Conservation (phyloP, 2,888 invertebrate genomes). For the Drosophila prolongata region DNA sequence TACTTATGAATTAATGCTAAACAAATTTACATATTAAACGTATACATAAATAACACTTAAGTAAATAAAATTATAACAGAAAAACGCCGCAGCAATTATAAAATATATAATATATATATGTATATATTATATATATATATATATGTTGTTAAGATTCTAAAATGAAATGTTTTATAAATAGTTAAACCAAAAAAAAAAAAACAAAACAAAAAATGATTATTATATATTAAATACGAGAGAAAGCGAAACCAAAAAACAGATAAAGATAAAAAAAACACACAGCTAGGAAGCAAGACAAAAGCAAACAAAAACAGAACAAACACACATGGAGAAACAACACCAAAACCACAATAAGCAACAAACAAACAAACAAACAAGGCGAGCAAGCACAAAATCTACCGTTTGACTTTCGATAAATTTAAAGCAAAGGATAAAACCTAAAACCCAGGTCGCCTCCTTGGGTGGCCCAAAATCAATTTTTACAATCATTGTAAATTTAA, state of each 20-base stretch:
- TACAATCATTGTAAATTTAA: constrained; percentile 63
- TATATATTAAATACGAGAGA: constrained; percentile 66
- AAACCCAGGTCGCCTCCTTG: neutral
- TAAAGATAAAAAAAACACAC: constrained; percentile 50
- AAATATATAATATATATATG: constrained; percentile 46
- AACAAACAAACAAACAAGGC: constrained; percentile 32
- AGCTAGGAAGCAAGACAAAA: constrained; percentile 40
- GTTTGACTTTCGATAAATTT: constrained; percentile 56
- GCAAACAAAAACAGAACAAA: constrained; percentile 51
- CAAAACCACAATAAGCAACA: constrained; percentile 24
- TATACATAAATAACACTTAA: constrained; percentile 42
- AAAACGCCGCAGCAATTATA: constrained; percentile 69
- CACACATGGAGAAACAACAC: constrained; percentile 48
- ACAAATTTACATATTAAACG: constrained; percentile 45
- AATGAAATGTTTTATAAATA: constrained; percentile 82
- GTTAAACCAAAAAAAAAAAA: constrained; percentile 74
- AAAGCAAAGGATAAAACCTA: constrained; percentile 12
- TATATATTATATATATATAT: constrained; percentile 49
- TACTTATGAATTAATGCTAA: constrained; percentile 49
- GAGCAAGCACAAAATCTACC: constrained; percentile 66
- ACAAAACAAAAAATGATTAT: constrained; percentile 59
- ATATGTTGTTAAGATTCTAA: constrained; percentile 82
- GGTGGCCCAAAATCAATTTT: constrained; percentile 52
- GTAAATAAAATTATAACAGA: constrained; percentile 41
- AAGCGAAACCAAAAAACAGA: constrained; percentile 47